Conservation (phyloP, 1,140 invertebrate genomes). For the Brachionus asplanchnoidis region DNA sequence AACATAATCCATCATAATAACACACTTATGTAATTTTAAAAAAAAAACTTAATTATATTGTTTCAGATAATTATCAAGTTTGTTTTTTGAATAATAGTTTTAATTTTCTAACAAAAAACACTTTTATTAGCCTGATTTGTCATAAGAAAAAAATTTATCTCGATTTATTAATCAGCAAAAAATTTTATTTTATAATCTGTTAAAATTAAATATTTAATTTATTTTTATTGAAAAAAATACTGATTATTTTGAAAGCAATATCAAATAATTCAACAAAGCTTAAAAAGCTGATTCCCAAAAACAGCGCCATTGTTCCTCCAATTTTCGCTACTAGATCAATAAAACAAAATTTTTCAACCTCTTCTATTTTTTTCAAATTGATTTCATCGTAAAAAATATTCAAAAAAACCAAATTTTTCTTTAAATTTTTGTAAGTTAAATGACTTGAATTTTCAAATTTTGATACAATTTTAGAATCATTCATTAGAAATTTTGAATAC, state of each 20-base stretch:
- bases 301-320: constrained; percentile 7
- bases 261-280: constrained; percentile 13
- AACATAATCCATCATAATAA: too few species aligned
- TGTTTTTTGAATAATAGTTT: too few species aligned
- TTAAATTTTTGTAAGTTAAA: background rate
- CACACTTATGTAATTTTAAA: too few species aligned
- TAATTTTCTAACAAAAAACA: too few species aligned
- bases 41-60: too few species aligned
- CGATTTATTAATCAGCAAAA: too few species aligned
- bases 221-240: too few species aligned
- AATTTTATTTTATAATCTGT: too few species aligned
- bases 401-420: background rate
- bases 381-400: background rate
- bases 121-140: too few species aligned
- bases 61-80: too few species aligned
- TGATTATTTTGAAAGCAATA: background rate
- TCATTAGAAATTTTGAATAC: background rate
- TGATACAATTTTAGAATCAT: background rate
- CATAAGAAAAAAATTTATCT: too few species aligned
- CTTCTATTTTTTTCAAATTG: background rate
- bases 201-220: too few species aligned
- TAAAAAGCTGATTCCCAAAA: constrained; percentile 26
- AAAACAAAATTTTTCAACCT: background rate
- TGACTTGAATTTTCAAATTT: background rate
- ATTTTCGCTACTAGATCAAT: constrained; percentile 8